Percentiles rank a stretch among this genome's conserved stretches.
phyloP scores from a whole-genome alignment of 2,888 invertebrate genomes.

The Cabera pusaria region DNA sequence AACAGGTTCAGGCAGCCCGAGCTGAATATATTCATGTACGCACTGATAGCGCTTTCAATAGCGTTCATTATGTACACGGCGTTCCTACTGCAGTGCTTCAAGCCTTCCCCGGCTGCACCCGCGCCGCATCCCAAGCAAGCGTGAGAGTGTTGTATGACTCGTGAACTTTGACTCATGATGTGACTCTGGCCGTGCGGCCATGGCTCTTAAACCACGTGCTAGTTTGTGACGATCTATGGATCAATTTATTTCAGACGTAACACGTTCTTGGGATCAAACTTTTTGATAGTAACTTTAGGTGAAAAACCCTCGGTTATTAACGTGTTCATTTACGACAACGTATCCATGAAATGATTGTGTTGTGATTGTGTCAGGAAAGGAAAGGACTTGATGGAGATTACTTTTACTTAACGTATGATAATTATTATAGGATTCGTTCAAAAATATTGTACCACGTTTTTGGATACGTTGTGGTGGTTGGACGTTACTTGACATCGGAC shows the following conservation, averaged over 20 bases:
- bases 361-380: too few species aligned
- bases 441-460: too few species aligned
- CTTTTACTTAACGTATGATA: too few species aligned
- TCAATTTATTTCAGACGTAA: constrained; percentile 47
- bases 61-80: constrained; percentile 95
- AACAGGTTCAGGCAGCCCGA: constrained; percentile 97
- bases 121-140: constrained; percentile 86
- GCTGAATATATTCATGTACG: constrained; percentile 97
- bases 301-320: constrained; percentile 25
- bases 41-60: constrained; percentile 91
- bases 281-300: constrained; percentile 44
- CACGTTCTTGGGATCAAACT: constrained; percentile 75
- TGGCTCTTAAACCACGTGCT: constrained; percentile 43
- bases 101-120: constrained; percentile 86
- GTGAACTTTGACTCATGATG: too few species aligned
- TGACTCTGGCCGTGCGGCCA: too few species aligned
- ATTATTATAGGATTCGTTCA: too few species aligned
- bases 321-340: constrained; percentile 35
- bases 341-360: too few species aligned
- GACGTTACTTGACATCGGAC: too few species aligned
- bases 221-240: constrained; percentile 45
- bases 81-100: constrained; percentile 95
- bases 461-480: too few species aligned
- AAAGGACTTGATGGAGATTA: too few species aligned
- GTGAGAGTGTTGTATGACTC: constrained; percentile 71